A percentile compares a stretch with the other conserved stretches of the same genome.
Evolutionary conservation across 1,140 invertebrate species (phyloP).

Genomic region (Aricia agestis): DNA sequence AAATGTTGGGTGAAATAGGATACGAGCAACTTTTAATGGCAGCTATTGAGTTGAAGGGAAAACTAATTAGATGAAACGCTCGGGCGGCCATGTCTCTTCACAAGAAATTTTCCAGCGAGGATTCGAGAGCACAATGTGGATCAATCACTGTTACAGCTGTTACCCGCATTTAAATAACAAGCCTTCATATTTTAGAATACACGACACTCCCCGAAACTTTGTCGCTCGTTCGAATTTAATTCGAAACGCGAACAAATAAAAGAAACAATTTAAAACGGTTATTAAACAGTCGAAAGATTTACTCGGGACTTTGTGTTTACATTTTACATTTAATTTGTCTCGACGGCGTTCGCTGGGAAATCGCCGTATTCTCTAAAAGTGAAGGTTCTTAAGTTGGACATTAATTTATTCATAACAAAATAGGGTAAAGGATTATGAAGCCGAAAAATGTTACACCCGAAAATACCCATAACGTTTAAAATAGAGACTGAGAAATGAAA

Average conservation of each 20-base stretch:
- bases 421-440: too few relatives aligned
- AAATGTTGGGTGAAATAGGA: not conserved
- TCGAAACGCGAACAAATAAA: not conserved
- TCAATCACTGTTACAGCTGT: slow-evolving; percentile 10
- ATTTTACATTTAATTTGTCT: not conserved
- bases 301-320: not conserved
- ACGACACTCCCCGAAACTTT: not conserved
- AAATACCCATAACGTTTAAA: too few relatives aligned
- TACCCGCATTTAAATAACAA: slow-evolving; percentile 11
- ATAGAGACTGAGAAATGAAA: too few relatives aligned
- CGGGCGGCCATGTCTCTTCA: not conserved
- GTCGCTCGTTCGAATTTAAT: not conserved
- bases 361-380: not conserved
- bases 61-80: not conserved
- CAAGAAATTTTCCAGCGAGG: not conserved
- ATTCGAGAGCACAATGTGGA: not conserved
- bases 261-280: not conserved
- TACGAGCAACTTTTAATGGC: not conserved
- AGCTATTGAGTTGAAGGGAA: not conserved
- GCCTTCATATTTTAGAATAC: slow-evolving; percentile 1
- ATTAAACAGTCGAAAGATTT: not conserved
- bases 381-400: not conserved
- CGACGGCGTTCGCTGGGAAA: not conserved
- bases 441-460: too few relatives aligned
- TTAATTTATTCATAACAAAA: too few relatives aligned